Evolutionary conservation across 2,888 invertebrate species (phyloP), one percentile per base, ranked within the genome.

Genomic region (Drosophila limbata): DNA sequence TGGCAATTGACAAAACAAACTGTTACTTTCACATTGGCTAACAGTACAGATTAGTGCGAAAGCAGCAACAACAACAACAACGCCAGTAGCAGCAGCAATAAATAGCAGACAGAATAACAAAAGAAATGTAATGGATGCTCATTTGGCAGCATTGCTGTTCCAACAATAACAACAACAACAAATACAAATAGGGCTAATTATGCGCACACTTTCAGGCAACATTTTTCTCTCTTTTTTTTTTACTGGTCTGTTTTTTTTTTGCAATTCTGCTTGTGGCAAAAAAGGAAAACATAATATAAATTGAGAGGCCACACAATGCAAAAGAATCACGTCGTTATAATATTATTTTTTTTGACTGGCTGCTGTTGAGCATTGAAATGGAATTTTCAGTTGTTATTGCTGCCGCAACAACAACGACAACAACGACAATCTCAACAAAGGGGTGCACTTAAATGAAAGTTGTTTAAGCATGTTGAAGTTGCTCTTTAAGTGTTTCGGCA

Each of bases 81-180:
- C 53, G 45, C 4, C 39, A 39, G 15, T 6, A 39, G 15, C 15
- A 55, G 52, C 21, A 62, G 44, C 25, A 59, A 51, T 42, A 40
- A 56, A 60, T 53, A 60, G 53, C 60, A 55, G 65, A 28, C 63
- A 77, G 73, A 73, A 69, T 59, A 65, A 82, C 74, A 84, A 84
- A 69, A 77, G 79, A 82, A 84, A 72, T 79, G 87, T 84, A 86
- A 86, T 86, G 74, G 79, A 84, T 81, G 84, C 84, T 84, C 84
- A 86, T 84, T 84, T 86, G 69, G 80, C 66, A 60, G 70, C 84
- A 81, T 68, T 68, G 77, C 73, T 64, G 50, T 21, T 13, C 59
- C 40, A 35, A 50, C 72, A 63, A 50, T 69, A 40, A 66, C 60
- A 71, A 61, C 40, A 68, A 45, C 25, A 63, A 59, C 69, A 71